Conservation (phyloP, 2,888 invertebrate species). For the Coelopa pilipes region DNA sequence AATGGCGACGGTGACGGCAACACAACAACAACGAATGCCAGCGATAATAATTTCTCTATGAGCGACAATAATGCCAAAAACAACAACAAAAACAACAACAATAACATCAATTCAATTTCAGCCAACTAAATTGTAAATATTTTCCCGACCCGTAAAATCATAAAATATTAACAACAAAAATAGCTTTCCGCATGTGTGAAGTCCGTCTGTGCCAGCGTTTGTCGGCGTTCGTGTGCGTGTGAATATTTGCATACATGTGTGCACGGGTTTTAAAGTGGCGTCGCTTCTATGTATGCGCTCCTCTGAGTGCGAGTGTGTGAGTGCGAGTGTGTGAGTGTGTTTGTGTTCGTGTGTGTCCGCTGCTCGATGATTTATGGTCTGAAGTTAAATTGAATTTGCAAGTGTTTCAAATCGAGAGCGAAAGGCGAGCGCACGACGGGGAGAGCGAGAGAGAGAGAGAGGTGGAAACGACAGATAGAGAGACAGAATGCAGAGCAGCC, state of each 20-base stretch:
- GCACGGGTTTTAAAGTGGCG: not conserved
- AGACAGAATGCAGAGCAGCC: too few relatives aligned
- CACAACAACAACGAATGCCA: not conserved
- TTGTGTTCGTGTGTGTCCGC: not conserved
- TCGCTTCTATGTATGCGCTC: not conserved
- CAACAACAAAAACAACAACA: not conserved
- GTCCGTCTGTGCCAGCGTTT: not conserved
- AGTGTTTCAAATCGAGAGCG: not conserved
- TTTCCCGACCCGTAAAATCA: slow-evolving; percentile 13
- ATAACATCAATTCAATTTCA: not conserved
- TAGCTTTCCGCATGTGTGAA: not conserved
- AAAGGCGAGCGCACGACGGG: not conserved
- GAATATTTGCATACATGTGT: not conserved
- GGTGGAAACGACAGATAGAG: too few relatives aligned
- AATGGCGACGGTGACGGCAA: not conserved
- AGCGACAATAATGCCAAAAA: not conserved
- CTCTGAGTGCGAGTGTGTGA: not conserved
- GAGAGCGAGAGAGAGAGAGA: too few relatives aligned
- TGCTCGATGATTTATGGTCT: slow-evolving; percentile 16
- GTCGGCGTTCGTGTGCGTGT: not conserved
- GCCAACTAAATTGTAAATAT: slow-evolving; percentile 4
- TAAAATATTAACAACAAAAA: slow-evolving; percentile 20
- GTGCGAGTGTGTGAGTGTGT: not conserved
- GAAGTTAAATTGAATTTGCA: slow-evolving; percentile 25
- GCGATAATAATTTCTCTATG: too few relatives aligned